phyloP scores from a whole-genome alignment of 2,888 invertebrate genomes.

The Yponomeuta sedellus region DNA sequence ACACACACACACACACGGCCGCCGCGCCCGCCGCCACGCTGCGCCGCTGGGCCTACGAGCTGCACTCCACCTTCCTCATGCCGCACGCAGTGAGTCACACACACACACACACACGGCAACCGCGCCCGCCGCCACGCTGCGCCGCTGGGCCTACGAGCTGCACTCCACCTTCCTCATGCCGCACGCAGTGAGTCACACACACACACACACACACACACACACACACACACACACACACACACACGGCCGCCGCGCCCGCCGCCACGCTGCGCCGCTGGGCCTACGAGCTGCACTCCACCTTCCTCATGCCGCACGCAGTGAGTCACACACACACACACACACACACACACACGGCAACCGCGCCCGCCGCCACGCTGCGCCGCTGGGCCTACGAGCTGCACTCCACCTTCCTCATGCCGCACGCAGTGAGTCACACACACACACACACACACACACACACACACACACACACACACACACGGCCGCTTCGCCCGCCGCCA shows the following conservation, averaged over 20 bases:
- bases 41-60: conserved; percentile 99
- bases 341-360: conserved; percentile 81
- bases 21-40: conserved; percentile 86
- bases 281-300: conserved; percentile 98
- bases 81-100: conserved; percentile 91
- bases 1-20: conserved; percentile 9
- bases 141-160: conserved; percentile 99
- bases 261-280: conserved; percentile 98
- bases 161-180: conserved; percentile 97
- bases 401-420: conserved; percentile 94
- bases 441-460: too few relatives aligned
- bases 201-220: too few relatives aligned
- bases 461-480: too few relatives aligned
- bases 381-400: conserved; percentile 99
- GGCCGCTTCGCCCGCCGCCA: conserved; percentile 79
- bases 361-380: conserved; percentile 89
- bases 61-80: conserved; percentile 96
- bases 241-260: conserved; percentile 61
- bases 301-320: conserved; percentile 92
- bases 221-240: too few relatives aligned
- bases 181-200: conserved; percentile 80
- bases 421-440: conserved; percentile 79
- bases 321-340: conserved; percentile 91
- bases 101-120: conserved; percentile 82
- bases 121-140: conserved; percentile 88